Conservation (phyloP, 2,888 invertebrate species). For the Lochmaea capreae region DNA sequence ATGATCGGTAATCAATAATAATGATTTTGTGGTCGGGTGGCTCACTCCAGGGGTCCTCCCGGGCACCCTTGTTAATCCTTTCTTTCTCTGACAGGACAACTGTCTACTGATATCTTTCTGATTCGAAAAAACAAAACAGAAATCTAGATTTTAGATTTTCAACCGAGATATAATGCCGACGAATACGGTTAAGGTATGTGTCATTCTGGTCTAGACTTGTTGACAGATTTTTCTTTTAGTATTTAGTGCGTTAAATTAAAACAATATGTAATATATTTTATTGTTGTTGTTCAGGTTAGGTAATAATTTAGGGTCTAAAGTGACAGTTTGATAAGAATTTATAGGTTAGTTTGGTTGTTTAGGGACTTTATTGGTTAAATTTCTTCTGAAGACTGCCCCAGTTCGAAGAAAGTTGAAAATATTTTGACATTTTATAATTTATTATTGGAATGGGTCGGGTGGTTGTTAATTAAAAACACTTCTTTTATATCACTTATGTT, state of each 20-base stretch:
- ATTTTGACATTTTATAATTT: too few species aligned
- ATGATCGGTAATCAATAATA: slow-evolving; percentile 59
- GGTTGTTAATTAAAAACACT: too few species aligned
- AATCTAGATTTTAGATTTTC: slow-evolving; percentile 33
- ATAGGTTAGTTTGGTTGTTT: not conserved
- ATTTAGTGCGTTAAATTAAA: slow-evolving; percentile 29
- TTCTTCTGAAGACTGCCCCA: too few species aligned
- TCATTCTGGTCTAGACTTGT: slow-evolving; percentile 38
- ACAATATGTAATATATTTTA: slow-evolving; percentile 27
- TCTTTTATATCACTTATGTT: too few species aligned
- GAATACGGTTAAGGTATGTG: slow-evolving; percentile 28
- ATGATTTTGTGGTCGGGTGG: slow-evolving; percentile 57
- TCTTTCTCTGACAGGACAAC: slow-evolving; percentile 52
- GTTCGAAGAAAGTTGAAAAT: too few species aligned
- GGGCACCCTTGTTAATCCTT: slow-evolving; percentile 58
- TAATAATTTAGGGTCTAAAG: slow-evolving; percentile 36
- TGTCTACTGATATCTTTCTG: slow-evolving; percentile 48
- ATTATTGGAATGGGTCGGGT: too few species aligned
- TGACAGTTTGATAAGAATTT: slow-evolving; percentile 34
- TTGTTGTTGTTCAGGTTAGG: slow-evolving; percentile 23
- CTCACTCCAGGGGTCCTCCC: slow-evolving; percentile 52
- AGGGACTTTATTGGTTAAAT: slow-evolving; percentile 24
- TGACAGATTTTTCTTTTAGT: slow-evolving; percentile 36
- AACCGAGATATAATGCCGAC: slow-evolving; percentile 14
- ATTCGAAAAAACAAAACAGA: slow-evolving; percentile 41